Base-by-base conservation (phyloP, 1,140 invertebrate genomes). In the Wasmannia auropunctata region DNA sequence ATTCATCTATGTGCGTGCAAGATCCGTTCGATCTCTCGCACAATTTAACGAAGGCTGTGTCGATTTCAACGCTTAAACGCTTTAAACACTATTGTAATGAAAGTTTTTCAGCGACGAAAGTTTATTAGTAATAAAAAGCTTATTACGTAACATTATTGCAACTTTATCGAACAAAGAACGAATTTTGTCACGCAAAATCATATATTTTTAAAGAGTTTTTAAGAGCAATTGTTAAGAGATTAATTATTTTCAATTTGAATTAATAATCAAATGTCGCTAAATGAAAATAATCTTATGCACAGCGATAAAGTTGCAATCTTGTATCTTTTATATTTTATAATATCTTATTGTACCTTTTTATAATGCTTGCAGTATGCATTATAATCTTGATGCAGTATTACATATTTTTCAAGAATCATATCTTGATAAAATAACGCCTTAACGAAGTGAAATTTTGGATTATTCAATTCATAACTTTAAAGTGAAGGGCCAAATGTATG, bases 1-100 rank as follows among this genome's bases (percentile, higher is more conserved):
- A 91, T n/a, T 93, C 92, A 8, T 7, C 93, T 4, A 91, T 95
- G 31, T 96, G 95, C 85, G 87, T 96, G n/a, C 95, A 96, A 88
- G 96, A 96, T 88, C 95, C 96, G 0, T 95, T 96, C 76, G 94
- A 95, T 81, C 93, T 95, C n/a, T 91, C 93, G 37, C 93, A 94
- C 76, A 96, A 96, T 87, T 89, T 96, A 11, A 94, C 95, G 0
- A 93, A 92, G 19, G 63, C 90, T 3, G 88, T 91, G 10, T 60
- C 16, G 7, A 85, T n/a, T 86, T 67, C 86, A 79, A 87, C 60
- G 2, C 74, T 91, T 31, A 87, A 80, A 70, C 63, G 46, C 1
- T 91, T 92, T 40, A 91, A 77, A 56, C 28, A 80, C 6, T 90
- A 88, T 86, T 91, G 90, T 58, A 58, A 69, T 25, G 58, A 89